Base-by-base conservation (phyloP, 2,113 vertebrate genomes). In the Psilopogon haemacephalus region DNA sequence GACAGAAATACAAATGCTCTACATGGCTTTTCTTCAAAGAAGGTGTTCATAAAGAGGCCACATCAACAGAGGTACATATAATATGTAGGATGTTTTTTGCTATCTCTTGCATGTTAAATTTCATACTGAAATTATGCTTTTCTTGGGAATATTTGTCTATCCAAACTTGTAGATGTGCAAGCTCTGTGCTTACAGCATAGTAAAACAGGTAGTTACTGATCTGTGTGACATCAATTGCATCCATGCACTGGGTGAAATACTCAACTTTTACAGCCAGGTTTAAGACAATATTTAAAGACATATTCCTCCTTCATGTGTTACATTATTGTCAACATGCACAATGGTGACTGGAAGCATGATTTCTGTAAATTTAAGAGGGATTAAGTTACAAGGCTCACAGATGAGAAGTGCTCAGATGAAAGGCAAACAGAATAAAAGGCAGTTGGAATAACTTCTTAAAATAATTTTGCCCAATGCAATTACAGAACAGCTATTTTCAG, bases 291-390 rank as follows among this genome's bases (percentile, higher is more conserved):
- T 30, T 62, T 26, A 8, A 64, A 37, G 2, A 21, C 18, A 21
- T 10, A 3, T 33, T 58, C 28, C 33, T 40, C 44, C 33, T 23
- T 23, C 12, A 9, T n/a, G 18, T 35, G 8, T 11, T 73, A 18
- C 20, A n/a, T 0, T 0, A 72, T 2, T 30, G 8, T 64, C 23
- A 87, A n/a, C 14, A 13, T 48, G 12, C 14, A 50, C 19, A 8
- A 80, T 5, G 1, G 12, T 1, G 1, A 33, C 15, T 46, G 30
- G 33, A 86, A 83, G 17, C 15, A 52, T 30, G 15, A 52, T 3
- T 82, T 30, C 48, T 72, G 10, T 73, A 38, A 52, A 79, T 2
- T 12, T 60, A 59, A 48, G 5, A 60, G 2, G 3, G 11, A 92
- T 44, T 59, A 74, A 67, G 74, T 83, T n/a, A 13, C 18, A 55